Evolutionary conservation across 1,140 invertebrate species (phyloP).

Genomic region (Lordiphosa collinella): DNA sequence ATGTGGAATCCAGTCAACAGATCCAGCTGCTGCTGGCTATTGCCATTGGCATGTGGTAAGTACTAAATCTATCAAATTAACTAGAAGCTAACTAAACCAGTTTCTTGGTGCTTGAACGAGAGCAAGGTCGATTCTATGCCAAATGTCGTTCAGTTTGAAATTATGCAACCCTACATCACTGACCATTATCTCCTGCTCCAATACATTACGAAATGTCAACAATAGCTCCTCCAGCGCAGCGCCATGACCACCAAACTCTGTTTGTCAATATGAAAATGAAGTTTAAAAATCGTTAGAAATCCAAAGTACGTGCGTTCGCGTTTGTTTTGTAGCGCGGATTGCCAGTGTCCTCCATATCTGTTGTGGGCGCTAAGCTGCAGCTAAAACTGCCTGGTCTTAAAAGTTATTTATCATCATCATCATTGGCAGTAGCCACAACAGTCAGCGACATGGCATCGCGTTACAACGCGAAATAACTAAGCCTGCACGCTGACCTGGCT

Average conservation of each 20-base stretch:
- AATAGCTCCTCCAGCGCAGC: constrained; percentile 5
- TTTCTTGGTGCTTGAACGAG: constrained; percentile 57
- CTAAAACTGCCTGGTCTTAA: constrained; percentile 4
- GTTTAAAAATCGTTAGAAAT: constrained; percentile 54
- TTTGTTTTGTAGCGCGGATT: constrained; percentile 42
- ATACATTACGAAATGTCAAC: constrained; percentile 42
- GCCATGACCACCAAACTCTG: constrained; percentile 37
- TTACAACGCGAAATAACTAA: constrained; percentile 38
- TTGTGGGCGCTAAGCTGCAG: too few relatives aligned
- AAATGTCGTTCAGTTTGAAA: constrained; percentile 38
- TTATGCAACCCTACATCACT: constrained; percentile 42
- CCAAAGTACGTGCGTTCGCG: constrained; percentile 63
- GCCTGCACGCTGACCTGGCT: background rate
- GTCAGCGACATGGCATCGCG: constrained; percentile 11
- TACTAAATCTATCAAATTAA: constrained; percentile 39
- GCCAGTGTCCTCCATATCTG: constrained; percentile 12
- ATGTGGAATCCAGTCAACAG: constrained; percentile 36
- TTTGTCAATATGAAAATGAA: constrained; percentile 57
- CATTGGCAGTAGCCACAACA: constrained; percentile 21
- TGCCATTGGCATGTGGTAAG: constrained; percentile 73
- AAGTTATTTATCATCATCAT: constrained; percentile 32
- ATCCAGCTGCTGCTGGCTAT: constrained; percentile 34
- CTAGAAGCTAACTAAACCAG: constrained; percentile 39
- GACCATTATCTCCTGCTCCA: background rate
- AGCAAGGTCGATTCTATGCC: constrained; percentile 56